Evolutionary conservation across 2,797 vertebrate species (phyloP), one percentile per base, ranked within the genome.

Genomic region (Australoheros facetus): DNA sequence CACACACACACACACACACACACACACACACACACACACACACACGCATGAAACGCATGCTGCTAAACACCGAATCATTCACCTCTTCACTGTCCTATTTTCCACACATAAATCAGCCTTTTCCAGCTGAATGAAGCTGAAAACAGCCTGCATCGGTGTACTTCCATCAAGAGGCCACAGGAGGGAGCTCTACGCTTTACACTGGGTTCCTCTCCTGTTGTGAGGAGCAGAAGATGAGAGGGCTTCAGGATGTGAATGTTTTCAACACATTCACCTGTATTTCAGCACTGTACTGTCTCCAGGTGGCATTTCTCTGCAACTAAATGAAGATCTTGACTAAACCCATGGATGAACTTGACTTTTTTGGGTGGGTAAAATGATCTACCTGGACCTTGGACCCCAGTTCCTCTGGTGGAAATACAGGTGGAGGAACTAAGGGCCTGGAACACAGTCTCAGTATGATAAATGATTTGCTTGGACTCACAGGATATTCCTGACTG

Each of bases 21-120:
- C 48, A 34, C 37, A n/a, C n/a, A n/a, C n/a, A n/a, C n/a, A 57
- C 57, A 62, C 8, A 78, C 72, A 71, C 69, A 57, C 70, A 51
- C 58, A 73, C 73, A 48, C 69, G 19, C 62, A 28, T 7, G 30
- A 69, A 57, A 48, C 28, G 23, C 54, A 45, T 45, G 56, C 19
- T 12, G 30, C 26, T 56, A 23, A 59, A 59, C 30, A 71, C 26
- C 60, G 71, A 82, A 57, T 78, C 77, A 72, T 56, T 79, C 80
- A 71, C 51, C 62, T 71, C 66, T 39, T 64, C 34, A 1, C 32
- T 55, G 66, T n/a, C 59, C 56, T 64, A n/a, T 75, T 73, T 80
- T 80, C 21, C 48, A 19, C 32, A 3, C 55, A 69, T 71, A 70
- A 57, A 80, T 79, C 64, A 55, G 53, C 19, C 16, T 42, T 70